A percentile compares a stretch with the other conserved stretches of the same genome.
Conservation (phyloP, 2,113 vertebrate genomes). For the Phainopepla nitens region DNA sequence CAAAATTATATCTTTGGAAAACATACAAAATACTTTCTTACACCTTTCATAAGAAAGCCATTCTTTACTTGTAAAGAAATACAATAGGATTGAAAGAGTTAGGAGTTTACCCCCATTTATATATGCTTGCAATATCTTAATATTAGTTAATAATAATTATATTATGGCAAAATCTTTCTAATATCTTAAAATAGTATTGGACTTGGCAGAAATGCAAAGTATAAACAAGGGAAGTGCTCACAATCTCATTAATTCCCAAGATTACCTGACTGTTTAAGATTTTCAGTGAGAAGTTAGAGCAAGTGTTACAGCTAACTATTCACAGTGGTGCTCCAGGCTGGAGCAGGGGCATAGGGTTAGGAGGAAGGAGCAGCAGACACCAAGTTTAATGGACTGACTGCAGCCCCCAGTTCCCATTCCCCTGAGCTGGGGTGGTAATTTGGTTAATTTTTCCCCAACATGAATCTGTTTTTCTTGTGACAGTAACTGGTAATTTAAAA, state of each 20-base stretch:
- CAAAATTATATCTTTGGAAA: neutral
- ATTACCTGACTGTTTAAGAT: neutral
- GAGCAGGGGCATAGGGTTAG: neutral
- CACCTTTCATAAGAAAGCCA: accelerated
- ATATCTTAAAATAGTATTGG: neutral
- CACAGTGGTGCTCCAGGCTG: neutral
- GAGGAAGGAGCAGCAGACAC: neutral
- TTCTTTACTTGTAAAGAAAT: neutral
- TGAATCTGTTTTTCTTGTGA: neutral
- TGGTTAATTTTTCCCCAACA: neutral
- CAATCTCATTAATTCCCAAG: neutral
- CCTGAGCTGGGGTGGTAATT: neutral
- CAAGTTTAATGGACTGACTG: neutral
- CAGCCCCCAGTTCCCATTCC: accelerated
- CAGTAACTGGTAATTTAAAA: neutral
- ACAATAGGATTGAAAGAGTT: neutral
- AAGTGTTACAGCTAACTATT: neutral
- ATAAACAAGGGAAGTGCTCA: neutral
- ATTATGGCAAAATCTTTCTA: neutral
- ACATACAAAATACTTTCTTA: neutral
- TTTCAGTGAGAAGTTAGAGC: neutral
- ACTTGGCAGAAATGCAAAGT: neutral
- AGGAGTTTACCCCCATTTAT: accelerated
- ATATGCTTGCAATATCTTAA: neutral
- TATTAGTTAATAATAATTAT: neutral